Conservation (phyloP, 2,797 vertebrate genomes). For the Ara ararauna region DNA sequence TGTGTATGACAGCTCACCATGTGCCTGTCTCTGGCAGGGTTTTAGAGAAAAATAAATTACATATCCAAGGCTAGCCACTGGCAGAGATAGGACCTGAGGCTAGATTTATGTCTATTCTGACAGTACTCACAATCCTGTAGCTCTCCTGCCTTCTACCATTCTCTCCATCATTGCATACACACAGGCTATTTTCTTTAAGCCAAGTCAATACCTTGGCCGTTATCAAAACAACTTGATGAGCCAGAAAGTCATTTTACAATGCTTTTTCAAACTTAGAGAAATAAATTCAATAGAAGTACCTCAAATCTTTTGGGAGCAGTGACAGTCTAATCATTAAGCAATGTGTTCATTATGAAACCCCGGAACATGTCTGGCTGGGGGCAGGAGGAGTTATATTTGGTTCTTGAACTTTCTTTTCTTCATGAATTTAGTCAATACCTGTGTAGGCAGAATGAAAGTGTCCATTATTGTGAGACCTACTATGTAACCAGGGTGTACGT, state of each 20-base stretch:
- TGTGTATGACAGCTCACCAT: background rate
- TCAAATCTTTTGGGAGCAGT: conserved; percentile 28
- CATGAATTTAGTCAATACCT: background rate
- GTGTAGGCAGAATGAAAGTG: background rate
- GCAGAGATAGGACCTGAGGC: background rate
- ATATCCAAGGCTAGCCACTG: background rate
- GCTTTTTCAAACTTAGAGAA: conserved; percentile 50
- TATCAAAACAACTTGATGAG: conserved; percentile 56
- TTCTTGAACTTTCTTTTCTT: conserved; percentile 49
- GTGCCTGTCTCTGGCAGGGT: background rate
- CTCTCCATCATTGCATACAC: background rate
- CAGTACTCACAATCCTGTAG: background rate
- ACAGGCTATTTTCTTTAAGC: conserved; percentile 43
- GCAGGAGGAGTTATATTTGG: conserved; percentile 13
- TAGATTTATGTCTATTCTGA: background rate
- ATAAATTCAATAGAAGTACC: conserved; percentile 46
- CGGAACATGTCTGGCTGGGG: background rate
- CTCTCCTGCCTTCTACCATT: background rate
- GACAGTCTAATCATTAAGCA: conserved; percentile 48
- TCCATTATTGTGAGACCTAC: background rate
- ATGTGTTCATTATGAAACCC: conserved; percentile 34
- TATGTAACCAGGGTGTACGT: background rate
- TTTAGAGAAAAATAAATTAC: background rate
- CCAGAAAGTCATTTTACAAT: conserved; percentile 24
- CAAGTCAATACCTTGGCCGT: conserved; percentile 24